A percentile compares a stretch with the other conserved stretches of the same genome.
Evolutionary conservation across 2,113 vertebrate species (phyloP).

Genomic region (Serinus canaria): DNA sequence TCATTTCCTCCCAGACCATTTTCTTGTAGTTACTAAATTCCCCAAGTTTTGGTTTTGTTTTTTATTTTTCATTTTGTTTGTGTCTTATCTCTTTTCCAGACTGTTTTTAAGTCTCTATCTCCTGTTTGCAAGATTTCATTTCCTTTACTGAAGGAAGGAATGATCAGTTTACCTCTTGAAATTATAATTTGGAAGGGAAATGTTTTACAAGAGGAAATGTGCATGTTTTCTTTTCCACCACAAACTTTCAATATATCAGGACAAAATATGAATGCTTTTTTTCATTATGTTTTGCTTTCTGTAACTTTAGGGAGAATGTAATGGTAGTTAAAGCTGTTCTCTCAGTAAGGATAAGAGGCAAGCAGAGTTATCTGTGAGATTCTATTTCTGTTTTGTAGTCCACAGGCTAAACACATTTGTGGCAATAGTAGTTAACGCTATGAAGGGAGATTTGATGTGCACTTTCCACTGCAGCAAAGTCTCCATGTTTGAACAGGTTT

Average conservation of each 20-base stretch:
- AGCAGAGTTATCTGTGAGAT: not conserved
- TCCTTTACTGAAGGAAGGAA: not conserved
- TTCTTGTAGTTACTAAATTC: not conserved
- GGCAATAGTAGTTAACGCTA: not conserved
- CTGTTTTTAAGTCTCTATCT: not conserved
- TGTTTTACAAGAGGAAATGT: constrained; percentile 19
- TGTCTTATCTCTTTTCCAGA: not conserved
- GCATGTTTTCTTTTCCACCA: not conserved
- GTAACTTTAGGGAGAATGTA: not conserved
- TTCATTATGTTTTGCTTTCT: not conserved
- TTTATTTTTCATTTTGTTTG: not conserved
- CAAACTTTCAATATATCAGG: not conserved
- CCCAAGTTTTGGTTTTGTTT: not conserved
- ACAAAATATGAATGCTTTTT: not conserved
- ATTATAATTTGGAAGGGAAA: constrained; percentile 34
- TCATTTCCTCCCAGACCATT: not conserved
- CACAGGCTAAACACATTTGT: not conserved
- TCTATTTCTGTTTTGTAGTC: not conserved
- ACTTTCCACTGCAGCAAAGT: not conserved
- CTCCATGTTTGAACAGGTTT: not conserved
- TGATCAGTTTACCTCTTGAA: constrained; percentile 38
- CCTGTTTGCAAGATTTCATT: not conserved
- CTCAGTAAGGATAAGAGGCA: not conserved
- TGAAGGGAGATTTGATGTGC: not conserved
- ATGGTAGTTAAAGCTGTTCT: not conserved